Evolutionary conservation across 2,113 vertebrate species (phyloP), one percentile per base, ranked within the genome.

Genomic region (Triplophysa siluroides): DNA sequence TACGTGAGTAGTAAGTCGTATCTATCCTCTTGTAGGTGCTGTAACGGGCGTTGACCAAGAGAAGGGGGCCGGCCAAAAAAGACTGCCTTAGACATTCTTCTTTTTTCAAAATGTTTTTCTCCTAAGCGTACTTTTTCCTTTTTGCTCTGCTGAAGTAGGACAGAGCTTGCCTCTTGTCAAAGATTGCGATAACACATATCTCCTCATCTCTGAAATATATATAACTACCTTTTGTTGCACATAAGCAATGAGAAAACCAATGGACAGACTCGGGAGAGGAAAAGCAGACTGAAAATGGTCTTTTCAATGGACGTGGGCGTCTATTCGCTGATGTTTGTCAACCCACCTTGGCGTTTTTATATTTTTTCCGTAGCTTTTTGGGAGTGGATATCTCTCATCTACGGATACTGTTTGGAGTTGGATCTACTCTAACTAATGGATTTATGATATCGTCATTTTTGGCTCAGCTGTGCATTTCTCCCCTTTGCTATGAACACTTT

Each of bases 11-110:
- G 92, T 93, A 93, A 93, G 92, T 90, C 88, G 89, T 92, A 86
- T 93, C 87, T 92, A 89, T 93, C 92, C 91, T 92, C 89, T 88
- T 87, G 87, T 93, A 93, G 92, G 92, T 93, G 92, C 86, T 88
- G 90, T 88, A 81, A 84, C 91, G 85, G 88, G 87, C 86, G 84
- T 86, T 89, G 86, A 88, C 84, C 88, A 74, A 86, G 89, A 90
- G 90, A 90, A 87, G 85, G 86, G 85, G 87, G 85, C 89, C 83
- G 88, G 88, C 90, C 92, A 86, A 89, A 93, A 92, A 87, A 91
- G 92, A 90, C 92, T 91, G 90, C 91, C 88, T 92, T 93, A 93
- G 91, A 89, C 90, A 24, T 54, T 81, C 76, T 38, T 63, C 73
- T 78, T 86, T 86, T 79, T 77, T 26, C 63, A 65, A 65, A 66